Evolutionary conservation across 2,888 invertebrate genomes (phyloP).

Genomic region (Conistra vaccinii): DNA sequence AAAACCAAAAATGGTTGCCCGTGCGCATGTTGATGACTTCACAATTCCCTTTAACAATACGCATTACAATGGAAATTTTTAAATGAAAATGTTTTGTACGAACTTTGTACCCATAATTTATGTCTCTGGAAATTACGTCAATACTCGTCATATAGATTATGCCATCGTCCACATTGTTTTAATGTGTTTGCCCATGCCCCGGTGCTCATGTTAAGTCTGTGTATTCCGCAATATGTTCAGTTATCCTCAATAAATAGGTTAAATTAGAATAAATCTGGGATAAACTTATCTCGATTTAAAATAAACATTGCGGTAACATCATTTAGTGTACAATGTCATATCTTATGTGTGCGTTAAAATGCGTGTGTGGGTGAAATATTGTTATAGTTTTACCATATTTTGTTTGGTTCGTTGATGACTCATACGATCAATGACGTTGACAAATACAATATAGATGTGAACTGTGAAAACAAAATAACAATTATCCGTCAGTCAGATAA

Average conservation of each 20-base stretch:
- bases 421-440: constrained; percentile 36
- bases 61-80: background rate
- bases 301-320: constrained; percentile 6
- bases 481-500: no score
- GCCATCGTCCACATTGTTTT: constrained; percentile 2
- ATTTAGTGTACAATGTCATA: background rate
- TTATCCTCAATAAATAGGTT: constrained; percentile 7
- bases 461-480: no score
- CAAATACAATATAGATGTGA: no score
- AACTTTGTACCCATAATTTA: background rate
- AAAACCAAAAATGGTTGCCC: background rate
- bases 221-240: background rate
- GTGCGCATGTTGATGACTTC: background rate
- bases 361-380: background rate
- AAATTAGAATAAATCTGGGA: constrained; percentile 6
- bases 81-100: background rate
- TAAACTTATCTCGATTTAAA: background rate
- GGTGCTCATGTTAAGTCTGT: no score
- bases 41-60: no score
- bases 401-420: constrained; percentile 29
- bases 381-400: constrained; percentile 22
- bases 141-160: background rate
- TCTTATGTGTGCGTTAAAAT: constrained; percentile 1
- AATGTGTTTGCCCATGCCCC: background rate
- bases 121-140: constrained; percentile 10